Percentiles rank a stretch among this genome's conserved stretches.
phyloP scores from a whole-genome alignment of 1,140 invertebrate genomes.

The Subanguina moxae region DNA sequence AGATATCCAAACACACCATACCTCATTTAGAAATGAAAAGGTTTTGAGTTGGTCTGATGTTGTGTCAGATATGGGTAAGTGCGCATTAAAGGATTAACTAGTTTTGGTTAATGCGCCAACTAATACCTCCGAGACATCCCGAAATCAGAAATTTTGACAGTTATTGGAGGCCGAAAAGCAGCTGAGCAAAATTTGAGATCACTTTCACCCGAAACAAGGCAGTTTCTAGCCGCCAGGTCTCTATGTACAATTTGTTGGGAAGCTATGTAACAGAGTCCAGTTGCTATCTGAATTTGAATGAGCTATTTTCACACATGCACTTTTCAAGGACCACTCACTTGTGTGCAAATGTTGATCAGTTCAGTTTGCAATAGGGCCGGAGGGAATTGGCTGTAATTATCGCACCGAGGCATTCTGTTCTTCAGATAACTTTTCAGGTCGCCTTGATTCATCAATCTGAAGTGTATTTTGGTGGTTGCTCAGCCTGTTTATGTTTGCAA shows the following conservation, averaged over 20 bases:
- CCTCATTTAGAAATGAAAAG: too few relatives aligned
- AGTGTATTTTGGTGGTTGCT: neutral
- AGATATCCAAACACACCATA: too few relatives aligned
- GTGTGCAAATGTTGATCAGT: slow-evolving; percentile 39
- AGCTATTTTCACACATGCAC: neutral
- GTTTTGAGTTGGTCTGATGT: too few relatives aligned
- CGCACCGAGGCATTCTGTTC: slow-evolving; percentile 24
- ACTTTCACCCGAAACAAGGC: slow-evolving; percentile 76
- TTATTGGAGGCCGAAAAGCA: slow-evolving; percentile 42
- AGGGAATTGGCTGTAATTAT: slow-evolving; percentile 46
- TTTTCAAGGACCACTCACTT: slow-evolving; percentile 18
- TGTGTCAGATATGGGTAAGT: too few relatives aligned
- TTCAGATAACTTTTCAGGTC: slow-evolving; percentile 43
- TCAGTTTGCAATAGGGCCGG: slow-evolving; percentile 32
- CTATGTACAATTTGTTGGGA: slow-evolving; percentile 92
- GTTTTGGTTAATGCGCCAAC: too few relatives aligned
- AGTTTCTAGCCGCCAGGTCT: slow-evolving; percentile 91
- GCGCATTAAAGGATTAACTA: too few relatives aligned
- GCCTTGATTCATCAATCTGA: slow-evolving; percentile 38
- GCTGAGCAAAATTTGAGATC: slow-evolving; percentile 36
- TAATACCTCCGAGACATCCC: slow-evolving; percentile 44
- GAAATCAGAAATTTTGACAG: slow-evolving; percentile 46
- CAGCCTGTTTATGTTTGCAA: too few relatives aligned
- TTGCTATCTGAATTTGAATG: slow-evolving; percentile 18
- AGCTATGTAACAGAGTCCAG: slow-evolving; percentile 88